Percentiles rank a stretch among this genome's conserved stretches.
Conservation (phyloP, 2,113 vertebrate species). For the Neolamprologus tretocephalus region DNA sequence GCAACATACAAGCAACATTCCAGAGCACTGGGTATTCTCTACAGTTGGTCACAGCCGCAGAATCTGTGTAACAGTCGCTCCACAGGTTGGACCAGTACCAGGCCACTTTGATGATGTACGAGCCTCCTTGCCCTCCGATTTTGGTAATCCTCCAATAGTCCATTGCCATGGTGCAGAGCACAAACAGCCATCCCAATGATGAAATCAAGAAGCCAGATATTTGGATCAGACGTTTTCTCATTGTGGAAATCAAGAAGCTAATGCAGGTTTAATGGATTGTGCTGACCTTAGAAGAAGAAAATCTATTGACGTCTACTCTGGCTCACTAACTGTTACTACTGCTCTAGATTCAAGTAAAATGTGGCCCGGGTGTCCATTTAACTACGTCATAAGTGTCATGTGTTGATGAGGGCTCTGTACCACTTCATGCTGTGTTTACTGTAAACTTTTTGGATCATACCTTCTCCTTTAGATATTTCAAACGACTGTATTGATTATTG, state of each 20-base stretch:
- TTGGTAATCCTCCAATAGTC: conserved; percentile 84
- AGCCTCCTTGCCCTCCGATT: conserved; percentile 81
- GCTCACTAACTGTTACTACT: neutral
- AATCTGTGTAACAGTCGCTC: conserved; percentile 88
- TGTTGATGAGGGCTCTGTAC: conserved; percentile 34
- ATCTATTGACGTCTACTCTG: neutral
- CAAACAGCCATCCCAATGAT: conserved; percentile 83
- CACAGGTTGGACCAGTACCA: conserved; percentile 93
- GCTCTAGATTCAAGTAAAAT: neutral
- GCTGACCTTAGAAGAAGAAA: neutral
- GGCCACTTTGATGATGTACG: conserved; percentile 82
- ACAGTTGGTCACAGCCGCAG: conserved; percentile 84
- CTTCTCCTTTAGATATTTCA: neutral
- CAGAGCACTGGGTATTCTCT: conserved; percentile 85
- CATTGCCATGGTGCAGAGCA: conserved; percentile 85
- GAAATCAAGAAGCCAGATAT: conserved; percentile 81
- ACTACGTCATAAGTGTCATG: neutral
- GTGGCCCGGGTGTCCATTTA: neutral
- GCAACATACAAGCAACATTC: conserved; percentile 73
- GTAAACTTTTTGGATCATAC: conserved; percentile 46
- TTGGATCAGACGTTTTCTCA: conserved; percentile 68
- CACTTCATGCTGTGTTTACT: conserved; percentile 48
- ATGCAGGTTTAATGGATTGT: neutral
- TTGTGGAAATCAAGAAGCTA: neutral
- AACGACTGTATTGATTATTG: neutral